These are phyloP conservation scores for Drosophila peninsularis DNA, from an alignment of 2,888 invertebrate species.

Conservation along the genomic window DNA sequence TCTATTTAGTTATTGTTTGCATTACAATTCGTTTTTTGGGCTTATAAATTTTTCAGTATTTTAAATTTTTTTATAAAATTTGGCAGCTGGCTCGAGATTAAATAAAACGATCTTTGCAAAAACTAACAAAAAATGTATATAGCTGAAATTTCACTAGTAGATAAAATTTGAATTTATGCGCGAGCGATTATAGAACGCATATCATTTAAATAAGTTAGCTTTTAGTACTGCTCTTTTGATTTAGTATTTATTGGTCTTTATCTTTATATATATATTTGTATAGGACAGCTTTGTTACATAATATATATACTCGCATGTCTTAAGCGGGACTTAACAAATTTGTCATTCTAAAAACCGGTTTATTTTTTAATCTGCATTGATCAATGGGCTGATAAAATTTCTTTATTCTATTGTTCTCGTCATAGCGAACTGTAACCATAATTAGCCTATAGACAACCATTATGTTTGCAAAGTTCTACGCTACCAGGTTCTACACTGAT, in stretches of 20 bases:
- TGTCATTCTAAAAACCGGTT: conserved; percentile 4
- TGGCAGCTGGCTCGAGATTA: conserved; percentile 66
- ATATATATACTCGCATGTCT: conserved; percentile 10
- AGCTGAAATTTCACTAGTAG: conserved; percentile 62
- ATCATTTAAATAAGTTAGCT: conserved; percentile 26
- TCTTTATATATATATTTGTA: conserved; percentile 9
- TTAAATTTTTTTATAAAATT: conserved; percentile 53
- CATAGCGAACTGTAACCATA: conserved; percentile 64
- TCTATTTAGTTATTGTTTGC: conserved; percentile 76
- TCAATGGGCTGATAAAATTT: conserved; percentile 9
- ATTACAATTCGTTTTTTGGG: conserved; percentile 34
- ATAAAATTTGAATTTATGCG: conserved; percentile 46
- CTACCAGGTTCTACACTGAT: conserved; percentile 22
- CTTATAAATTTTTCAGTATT: conserved; percentile 18
- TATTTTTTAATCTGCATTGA: not conserved
- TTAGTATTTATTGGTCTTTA: conserved; percentile 39
- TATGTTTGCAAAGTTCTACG: conserved; percentile 30
- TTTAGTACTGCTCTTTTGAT: conserved; percentile 18
- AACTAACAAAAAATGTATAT: conserved; percentile 31
- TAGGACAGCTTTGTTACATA: conserved; percentile 28
- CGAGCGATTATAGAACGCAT: conserved; percentile 11
- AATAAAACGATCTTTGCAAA: conserved; percentile 40
- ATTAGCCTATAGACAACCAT: conserved; percentile 61
- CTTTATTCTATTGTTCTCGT: conserved; percentile 30
- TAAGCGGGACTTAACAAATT: conserved; percentile 38